A percentile compares a stretch with the other conserved stretches of the same genome.
Evolutionary conservation across 92 coral and sea anemone genomes (phyloP).

Genomic region (Anthopleura xanthogrammica): DNA sequence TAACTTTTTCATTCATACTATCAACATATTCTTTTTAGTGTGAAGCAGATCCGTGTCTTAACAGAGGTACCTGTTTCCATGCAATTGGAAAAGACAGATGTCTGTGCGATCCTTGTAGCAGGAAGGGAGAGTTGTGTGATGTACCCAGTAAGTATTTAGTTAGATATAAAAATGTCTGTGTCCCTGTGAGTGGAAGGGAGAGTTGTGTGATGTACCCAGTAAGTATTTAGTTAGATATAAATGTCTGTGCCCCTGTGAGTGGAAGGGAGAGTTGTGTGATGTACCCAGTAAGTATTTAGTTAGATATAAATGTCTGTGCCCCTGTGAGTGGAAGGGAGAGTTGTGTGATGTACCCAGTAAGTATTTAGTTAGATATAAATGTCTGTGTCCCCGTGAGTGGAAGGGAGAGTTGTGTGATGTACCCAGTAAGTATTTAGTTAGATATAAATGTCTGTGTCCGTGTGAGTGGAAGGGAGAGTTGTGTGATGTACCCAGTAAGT

Average conservation of each 20-base stretch:
- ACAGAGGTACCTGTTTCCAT: not conserved
- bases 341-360: too few relatives aligned
- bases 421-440: not conserved
- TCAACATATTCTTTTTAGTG: not conserved
- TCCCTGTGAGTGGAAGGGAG: not conserved
- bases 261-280: too few relatives aligned
- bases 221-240: too few relatives aligned
- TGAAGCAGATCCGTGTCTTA: not conserved
- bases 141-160: constrained; percentile 3
- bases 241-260: too few relatives aligned
- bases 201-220: too few relatives aligned
- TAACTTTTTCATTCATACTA: not conserved
- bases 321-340: too few relatives aligned
- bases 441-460: not conserved
- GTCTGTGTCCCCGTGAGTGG: not conserved
- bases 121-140: constrained; percentile 12
- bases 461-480: not conserved
- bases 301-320: too few relatives aligned
- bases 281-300: too few relatives aligned
- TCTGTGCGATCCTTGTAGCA: not conserved
- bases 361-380: too few relatives aligned
- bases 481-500: too few relatives aligned
- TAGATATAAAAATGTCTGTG: not conserved
- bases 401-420: constrained; percentile 11
- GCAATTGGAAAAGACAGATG: not conserved